Evolutionary conservation across 1,140 invertebrate genomes (phyloP), one percentile per base, ranked within the genome.

Genomic region (Drosophila tristis): DNA sequence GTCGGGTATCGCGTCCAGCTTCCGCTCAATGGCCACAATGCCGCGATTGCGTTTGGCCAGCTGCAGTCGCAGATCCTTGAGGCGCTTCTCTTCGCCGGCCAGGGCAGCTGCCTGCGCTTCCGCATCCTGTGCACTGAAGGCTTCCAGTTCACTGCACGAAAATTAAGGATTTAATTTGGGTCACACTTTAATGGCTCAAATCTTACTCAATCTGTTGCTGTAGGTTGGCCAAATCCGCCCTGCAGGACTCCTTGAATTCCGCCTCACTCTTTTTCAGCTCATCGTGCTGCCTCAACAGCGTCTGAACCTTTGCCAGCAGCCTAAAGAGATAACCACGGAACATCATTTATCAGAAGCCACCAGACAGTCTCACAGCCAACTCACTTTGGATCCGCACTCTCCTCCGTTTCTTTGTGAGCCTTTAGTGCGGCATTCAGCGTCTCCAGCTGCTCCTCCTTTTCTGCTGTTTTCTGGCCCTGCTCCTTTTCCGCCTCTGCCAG

Each of bases 1-100:
- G 31, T 97, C 96, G 0, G 98, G 98, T 56, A 98, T 95, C 82
- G 98, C 97, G 92, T 99, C 98, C 45, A 97, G 94, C 92, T 96
- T 96, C 70, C 96, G 93, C 85, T 95, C 95, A 71, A 97, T 94
- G 2, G 94, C 93, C 2, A 97, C 94, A 47, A 98, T 96, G 62
- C 96, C 95, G 62, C 97, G 93, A 92, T 97, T 98, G 74, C 96
- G 95, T 67, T 96, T 96, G 0, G 96, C 97, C 13, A 97, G 80
- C 78, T 95, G 93, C 57, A 96, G 89, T 80, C 95, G 94, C 49
- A 94, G 44, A 15, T 80, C 64, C 61, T 90, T 80, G 29, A 92
- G 72, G 0, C 76, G 86, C 67, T 78, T 93, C 74, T 94, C 94
- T 63, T 95, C 93, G 11, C 94, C 93, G 29, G 94, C 93, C 54